Evolutionary conservation across 2,797 vertebrate genomes (phyloP).

Genomic region (Orientallactaga sibirica): DNA sequence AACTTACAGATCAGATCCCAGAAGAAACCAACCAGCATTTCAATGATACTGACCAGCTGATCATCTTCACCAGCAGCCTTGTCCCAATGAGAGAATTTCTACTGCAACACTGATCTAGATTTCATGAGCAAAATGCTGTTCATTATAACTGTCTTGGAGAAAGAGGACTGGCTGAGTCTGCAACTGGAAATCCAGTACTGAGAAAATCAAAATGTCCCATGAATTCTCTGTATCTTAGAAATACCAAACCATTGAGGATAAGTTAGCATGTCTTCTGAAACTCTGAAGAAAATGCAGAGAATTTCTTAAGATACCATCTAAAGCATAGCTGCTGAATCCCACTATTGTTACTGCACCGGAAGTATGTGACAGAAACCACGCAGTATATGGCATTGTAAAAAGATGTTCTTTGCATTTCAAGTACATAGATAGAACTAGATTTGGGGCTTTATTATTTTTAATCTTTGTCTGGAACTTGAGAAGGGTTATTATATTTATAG

Average conservation of each 20-base stretch:
- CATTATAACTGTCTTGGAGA: background rate
- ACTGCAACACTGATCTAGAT: background rate
- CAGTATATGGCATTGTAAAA: conserved; percentile 7
- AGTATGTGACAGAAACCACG: background rate
- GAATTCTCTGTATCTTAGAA: conserved; percentile 55
- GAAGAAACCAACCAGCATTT: background rate
- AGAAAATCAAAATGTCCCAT: conserved; percentile 29
- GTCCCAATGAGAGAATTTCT: background rate
- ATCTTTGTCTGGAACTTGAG: conserved; percentile 20
- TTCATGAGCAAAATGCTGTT: background rate
- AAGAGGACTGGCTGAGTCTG: background rate
- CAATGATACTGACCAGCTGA: background rate
- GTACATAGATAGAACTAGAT: background rate
- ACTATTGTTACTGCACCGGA: background rate
- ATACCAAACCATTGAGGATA: conserved; percentile 54
- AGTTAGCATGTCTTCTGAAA: conserved; percentile 40
- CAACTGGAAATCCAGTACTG: background rate
- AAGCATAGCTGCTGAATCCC: conserved; percentile 5
- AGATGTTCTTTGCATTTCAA: conserved; percentile 48
- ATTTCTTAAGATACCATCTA: conserved; percentile 36
- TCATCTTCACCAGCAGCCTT: background rate
- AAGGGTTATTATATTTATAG: background rate
- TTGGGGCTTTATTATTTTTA: background rate
- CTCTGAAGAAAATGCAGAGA: conserved; percentile 38
- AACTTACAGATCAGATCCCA: background rate